Evolutionary conservation across 2,888 invertebrate genomes (phyloP).

Genomic region (Nomada ruficornis): DNA sequence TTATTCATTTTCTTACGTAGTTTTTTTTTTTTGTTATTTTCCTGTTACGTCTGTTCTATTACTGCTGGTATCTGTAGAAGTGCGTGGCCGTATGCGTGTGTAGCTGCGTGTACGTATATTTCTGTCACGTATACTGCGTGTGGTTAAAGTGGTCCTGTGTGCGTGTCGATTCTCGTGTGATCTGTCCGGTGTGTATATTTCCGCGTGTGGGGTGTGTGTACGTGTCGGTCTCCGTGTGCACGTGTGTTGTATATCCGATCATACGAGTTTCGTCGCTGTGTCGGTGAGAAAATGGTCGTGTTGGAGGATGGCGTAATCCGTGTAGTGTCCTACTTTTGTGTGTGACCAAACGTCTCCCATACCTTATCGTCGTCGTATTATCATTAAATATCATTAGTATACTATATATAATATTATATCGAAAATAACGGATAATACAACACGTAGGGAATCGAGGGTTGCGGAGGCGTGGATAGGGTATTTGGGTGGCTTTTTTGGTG

Average conservation of each 20-base stretch:
- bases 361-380: slow-evolving; percentile 84
- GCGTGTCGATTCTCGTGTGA: slow-evolving; percentile 26
- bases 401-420: slow-evolving; percentile 84
- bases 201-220: slow-evolving; percentile 10
- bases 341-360: slow-evolving; percentile 84
- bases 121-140: slow-evolving; percentile 49
- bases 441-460: slow-evolving; percentile 82
- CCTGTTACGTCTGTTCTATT: slow-evolving; percentile 73
- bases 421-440: slow-evolving; percentile 85
- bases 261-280: slow-evolving; percentile 60
- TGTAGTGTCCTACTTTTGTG: slow-evolving; percentile 73
- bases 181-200: not conserved
- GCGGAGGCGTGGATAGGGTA: slow-evolving; percentile 59
- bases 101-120: slow-evolving; percentile 62
- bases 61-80: slow-evolving; percentile 75
- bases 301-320: slow-evolving; percentile 74
- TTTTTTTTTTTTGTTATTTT: slow-evolving; percentile 63
- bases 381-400: slow-evolving; percentile 84
- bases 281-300: slow-evolving; percentile 71
- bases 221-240: slow-evolving; percentile 8
- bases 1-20: slow-evolving; percentile 72
- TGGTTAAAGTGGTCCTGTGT: slow-evolving; percentile 59
- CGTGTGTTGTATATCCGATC: slow-evolving; percentile 49
- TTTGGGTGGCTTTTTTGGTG: slow-evolving; percentile 27
- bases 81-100: slow-evolving; percentile 71